Base-by-base conservation (phyloP, 2,797 vertebrate genomes). In the Amblyraja radiata region DNA sequence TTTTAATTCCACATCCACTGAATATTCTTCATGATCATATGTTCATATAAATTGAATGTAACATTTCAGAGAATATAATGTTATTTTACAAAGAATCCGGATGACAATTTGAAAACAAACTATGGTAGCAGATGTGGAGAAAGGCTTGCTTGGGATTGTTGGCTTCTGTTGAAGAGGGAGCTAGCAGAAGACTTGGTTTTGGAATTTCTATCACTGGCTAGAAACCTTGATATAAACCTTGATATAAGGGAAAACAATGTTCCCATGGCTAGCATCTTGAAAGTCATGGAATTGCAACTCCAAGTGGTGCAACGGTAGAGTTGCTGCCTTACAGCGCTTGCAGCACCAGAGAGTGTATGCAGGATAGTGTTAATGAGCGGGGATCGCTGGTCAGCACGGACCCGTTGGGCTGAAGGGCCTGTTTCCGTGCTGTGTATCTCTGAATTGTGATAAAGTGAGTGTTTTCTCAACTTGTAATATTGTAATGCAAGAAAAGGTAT, bases 281-380 rank as follows among this genome's bases (percentile, higher is more conserved):
- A 94, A 46, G 25, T 58, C 83, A 58, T 94, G 94, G 0, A 80
- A 25, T 11, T 90, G 84, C 21, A 32, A 90, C n/a, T 90, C 84
- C 8, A 21, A 7, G 21, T 54, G 21, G 46, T 54, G 46, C 46
- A 54, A 5, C 5, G 4, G 46, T 54, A 54, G 46, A 54, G 46
- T 54, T 54, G 46, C 46, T 54, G 3, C 46, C 46, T 54, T 54
- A 54, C 46, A 54, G 46, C 46, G 0, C 46, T 6, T 54, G 46
- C 46, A 54, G 46, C 5, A 0, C 46, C 5, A 4, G 46, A 54
- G 46, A 54, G 46, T 54, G 46, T 54, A 54, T 54, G 46, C 46
- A 54, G 46, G 46, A 54, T 54, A 54, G 46, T 54, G 46, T 54
- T 54, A 54, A 54, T 54, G 46, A 54, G 46, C 5, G 46, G 46